Evolutionary conservation across 2,113 vertebrate genomes (phyloP).

Genomic region (Malurus cyaneus): DNA sequence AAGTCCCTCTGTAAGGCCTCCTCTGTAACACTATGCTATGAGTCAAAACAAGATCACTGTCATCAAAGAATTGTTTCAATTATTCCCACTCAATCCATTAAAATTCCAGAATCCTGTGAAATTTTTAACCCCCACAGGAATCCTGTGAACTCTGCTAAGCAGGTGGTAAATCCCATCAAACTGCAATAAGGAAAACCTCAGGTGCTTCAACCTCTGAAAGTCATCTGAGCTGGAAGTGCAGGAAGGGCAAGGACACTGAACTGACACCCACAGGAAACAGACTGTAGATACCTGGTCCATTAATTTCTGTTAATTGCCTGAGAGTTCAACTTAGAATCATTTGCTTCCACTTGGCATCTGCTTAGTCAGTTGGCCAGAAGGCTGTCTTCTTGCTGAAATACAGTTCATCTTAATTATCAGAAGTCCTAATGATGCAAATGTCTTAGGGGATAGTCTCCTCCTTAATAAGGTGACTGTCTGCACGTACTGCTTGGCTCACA

Average conservation of each 20-base stretch:
- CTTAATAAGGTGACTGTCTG: neutral
- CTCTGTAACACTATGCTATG: neutral
- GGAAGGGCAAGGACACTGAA: neutral
- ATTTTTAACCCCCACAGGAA: neutral
- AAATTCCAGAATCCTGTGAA: neutral
- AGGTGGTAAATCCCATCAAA: neutral
- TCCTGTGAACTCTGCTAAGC: neutral
- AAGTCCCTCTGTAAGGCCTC: neutral
- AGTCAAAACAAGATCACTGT: neutral
- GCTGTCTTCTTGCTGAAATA: constrained; percentile 9
- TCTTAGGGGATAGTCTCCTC: neutral
- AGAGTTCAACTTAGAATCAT: constrained; percentile 2
- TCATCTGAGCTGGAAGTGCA: neutral
- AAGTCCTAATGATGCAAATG: neutral
- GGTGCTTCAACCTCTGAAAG: neutral
- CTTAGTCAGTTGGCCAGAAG: constrained; percentile 45
- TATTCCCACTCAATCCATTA: neutral
- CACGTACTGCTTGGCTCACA: neutral
- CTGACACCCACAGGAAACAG: neutral
- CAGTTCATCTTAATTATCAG: constrained; percentile 19
- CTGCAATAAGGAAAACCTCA: neutral
- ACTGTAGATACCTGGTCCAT: constrained; percentile 31
- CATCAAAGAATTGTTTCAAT: neutral
- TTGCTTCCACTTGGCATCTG: constrained; percentile 40
- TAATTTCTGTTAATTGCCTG: constrained; percentile 42